phyloP scores from a whole-genome alignment of 2,113 vertebrate species.

The Boulengeromyrus knoepffleri region DNA sequence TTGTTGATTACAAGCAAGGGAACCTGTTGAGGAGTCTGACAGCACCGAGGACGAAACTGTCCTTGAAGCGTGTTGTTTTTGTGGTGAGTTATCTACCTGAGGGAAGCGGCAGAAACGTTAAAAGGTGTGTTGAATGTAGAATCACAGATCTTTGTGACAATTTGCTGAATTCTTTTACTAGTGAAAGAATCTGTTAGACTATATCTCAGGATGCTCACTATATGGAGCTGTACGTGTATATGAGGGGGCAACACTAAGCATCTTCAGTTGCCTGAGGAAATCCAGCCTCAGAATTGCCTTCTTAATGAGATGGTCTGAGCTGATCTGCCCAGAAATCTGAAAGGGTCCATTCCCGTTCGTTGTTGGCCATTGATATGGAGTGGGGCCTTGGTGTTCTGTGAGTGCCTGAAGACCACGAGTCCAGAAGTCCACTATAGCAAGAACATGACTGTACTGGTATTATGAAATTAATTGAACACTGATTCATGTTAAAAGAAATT shows the following conservation, averaged over 20 bases:
- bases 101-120: not conserved
- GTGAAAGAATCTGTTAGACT: not conserved
- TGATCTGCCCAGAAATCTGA: not conserved
- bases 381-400: not conserved
- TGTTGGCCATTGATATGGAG: not conserved
- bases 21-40: not conserved
- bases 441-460: not conserved
- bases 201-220: not conserved
- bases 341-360: not conserved
- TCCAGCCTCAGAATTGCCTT: not conserved
- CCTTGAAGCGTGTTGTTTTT: not conserved
- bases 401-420: not conserved
- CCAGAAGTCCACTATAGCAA: not conserved
- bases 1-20: not conserved
- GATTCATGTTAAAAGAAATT: not conserved
- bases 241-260: not conserved
- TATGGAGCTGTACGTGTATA: not conserved
- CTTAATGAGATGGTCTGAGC: not conserved
- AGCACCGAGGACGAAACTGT: not conserved
- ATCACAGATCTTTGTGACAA: not conserved
- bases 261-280: not conserved
- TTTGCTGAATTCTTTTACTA: not conserved
- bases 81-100: not conserved
- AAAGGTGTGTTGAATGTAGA: not conserved
- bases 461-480: not conserved